Base-by-base conservation (phyloP, 2,797 vertebrate genomes). In the Leptatherina wallacei region DNA sequence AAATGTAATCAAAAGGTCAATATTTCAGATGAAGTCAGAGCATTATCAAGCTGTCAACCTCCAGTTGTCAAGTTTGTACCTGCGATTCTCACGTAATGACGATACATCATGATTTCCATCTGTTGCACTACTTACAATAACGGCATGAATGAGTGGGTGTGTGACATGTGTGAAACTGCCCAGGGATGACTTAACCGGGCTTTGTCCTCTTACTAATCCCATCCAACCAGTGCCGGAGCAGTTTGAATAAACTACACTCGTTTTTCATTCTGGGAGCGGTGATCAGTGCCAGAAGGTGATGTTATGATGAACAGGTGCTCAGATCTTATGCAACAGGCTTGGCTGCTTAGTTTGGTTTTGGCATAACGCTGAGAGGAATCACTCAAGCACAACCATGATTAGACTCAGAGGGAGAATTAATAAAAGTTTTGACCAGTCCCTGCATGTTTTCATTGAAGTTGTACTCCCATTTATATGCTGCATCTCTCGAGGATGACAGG, bases 231-330 rank as follows among this genome's bases (percentile, higher is more conserved):
- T 47, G 60, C 82, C 69, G 44, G 70, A 35, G 32, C 63, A 6
- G 44, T 66, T 75, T 80, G 56, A 85, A 83, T 84, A 74, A 78
- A 77, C 59, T 73, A 33, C 52, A 22, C 2, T 77, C 6, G 35
- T 71, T 81, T 82, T 69, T 85, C 59, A 73, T 83, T 81, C 30
- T 71, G 63, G 40, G 38, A 47, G 59, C 27, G 2, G 20, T 33
- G 55, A 56, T 49, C 56, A 0, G 51, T 63, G 86, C 91, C 90
- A 91, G 78, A 40, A 86, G 80, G 78, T 87, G 85, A 92, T 54
- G 77, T 82, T 78, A 81, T 84, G 74, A 84, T 78, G 61, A 82
- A 80, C 80, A 83, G 78, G 83, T 82, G 75, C 71, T 86, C 78
- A 42, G 22, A 69, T 84, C 64, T 85, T 86, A 75, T 60, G 77